These are phyloP conservation scores for Cebus imitator DNA, from an alignment of 2,113 vertebrate species.

Conservation along the genomic window DNA sequence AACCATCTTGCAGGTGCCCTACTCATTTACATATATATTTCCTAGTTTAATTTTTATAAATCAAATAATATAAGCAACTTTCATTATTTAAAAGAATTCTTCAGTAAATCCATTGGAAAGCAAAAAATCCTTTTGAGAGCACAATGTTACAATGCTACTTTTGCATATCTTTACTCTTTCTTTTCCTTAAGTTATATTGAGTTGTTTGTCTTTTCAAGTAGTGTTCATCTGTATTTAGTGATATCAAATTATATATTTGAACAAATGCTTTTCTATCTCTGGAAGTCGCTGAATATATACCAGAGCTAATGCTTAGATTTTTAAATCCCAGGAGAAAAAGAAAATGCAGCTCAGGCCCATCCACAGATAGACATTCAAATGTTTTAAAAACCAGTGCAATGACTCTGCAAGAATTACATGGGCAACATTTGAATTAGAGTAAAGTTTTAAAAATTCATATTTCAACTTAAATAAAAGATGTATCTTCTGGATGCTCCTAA, in stretches of 20 bases:
- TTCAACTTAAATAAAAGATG: neutral
- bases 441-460: neutral
- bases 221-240: neutral
- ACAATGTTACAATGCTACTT: neutral
- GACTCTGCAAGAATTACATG: neutral
- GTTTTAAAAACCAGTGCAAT: neutral
- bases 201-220: neutral
- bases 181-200: neutral
- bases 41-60: neutral
- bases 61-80: neutral
- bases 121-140: neutral
- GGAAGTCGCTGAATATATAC: neutral
- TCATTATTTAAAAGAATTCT: neutral
- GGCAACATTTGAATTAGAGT: neutral
- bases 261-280: neutral
- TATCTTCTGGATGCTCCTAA: neutral
- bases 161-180: neutral
- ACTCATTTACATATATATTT: neutral
- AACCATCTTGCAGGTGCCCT: neutral
- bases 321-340: neutral
- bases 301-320: neutral
- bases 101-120: neutral
- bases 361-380: neutral
- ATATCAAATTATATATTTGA: neutral
- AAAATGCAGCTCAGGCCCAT: neutral